A percentile compares a stretch with the other conserved stretches of the same genome.
Evolutionary conservation across 2,113 vertebrate genomes (phyloP).

Genomic region (Anolis sagrei): DNA sequence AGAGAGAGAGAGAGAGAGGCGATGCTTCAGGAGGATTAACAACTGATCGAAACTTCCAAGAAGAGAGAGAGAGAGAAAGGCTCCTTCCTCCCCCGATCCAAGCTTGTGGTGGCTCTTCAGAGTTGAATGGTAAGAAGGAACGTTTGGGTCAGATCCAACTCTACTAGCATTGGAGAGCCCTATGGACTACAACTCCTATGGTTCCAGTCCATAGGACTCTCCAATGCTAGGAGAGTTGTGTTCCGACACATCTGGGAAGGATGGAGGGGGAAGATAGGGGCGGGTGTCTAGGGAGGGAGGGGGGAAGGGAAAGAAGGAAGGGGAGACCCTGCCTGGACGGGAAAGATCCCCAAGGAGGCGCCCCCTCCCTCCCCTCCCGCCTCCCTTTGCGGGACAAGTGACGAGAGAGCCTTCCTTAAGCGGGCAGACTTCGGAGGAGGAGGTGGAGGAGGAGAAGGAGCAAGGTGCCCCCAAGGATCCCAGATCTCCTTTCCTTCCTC

Average conservation of each 20-base stretch:
- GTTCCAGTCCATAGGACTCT: neutral
- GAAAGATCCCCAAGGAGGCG: neutral
- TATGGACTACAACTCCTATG: neutral
- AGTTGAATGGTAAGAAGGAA: conserved; percentile 72
- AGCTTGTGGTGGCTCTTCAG: conserved; percentile 63
- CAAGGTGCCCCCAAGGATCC: conserved; percentile 26
- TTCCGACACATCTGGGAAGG: neutral
- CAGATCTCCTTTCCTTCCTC: conserved; percentile 59
- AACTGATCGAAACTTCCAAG: conserved; percentile 56
- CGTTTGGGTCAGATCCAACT: too few relatives aligned
- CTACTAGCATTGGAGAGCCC: too few relatives aligned
- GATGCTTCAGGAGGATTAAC: conserved; percentile 74
- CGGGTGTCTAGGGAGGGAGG: neutral
- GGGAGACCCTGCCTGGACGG: neutral
- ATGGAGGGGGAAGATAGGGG: neutral
- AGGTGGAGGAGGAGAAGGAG: conserved; percentile 37
- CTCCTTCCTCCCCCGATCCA: neutral
- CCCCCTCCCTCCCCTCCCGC: conserved; percentile 23
- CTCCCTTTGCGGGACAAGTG: neutral
- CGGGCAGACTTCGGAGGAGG: neutral
- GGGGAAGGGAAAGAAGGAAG: too few relatives aligned
- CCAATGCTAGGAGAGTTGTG: neutral
- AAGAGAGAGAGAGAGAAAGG: neutral
- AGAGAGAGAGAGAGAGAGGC: conserved; percentile 17
- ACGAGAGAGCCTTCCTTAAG: conserved; percentile 10